Evolutionary conservation across 2,888 invertebrate genomes (phyloP).

Genomic region (Stictocephala bisonia): DNA sequence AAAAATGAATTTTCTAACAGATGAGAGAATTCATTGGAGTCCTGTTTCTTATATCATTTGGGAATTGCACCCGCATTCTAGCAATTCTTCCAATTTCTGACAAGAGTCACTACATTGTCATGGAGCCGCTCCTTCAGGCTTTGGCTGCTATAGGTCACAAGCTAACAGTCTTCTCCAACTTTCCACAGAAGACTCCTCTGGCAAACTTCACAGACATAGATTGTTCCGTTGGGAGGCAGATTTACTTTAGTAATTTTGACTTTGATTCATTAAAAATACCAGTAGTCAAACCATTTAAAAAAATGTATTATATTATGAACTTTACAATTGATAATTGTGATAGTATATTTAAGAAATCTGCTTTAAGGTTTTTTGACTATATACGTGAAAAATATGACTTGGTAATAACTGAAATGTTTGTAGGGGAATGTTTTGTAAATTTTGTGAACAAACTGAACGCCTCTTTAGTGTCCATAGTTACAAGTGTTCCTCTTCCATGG

Average conservation of each 20-base stretch:
- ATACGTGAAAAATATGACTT: conserved; percentile 59
- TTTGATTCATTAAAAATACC: background rate
- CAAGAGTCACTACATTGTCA: conserved; percentile 57
- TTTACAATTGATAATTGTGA: too few relatives aligned
- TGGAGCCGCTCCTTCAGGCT: conserved; percentile 56
- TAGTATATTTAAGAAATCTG: too few relatives aligned
- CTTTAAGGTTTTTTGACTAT: too few relatives aligned
- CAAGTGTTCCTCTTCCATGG: conserved; percentile 54
- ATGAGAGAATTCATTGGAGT: too few relatives aligned
- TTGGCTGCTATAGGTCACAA: conserved; percentile 60
- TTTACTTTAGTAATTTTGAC: background rate
- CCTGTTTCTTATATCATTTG: too few relatives aligned
- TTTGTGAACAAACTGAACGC: conserved; percentile 55
- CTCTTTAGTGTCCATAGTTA: conserved; percentile 51
- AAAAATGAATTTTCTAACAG: too few relatives aligned
- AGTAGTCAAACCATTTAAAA: too few relatives aligned
- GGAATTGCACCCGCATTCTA: conserved; percentile 57
- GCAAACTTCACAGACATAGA: conserved; percentile 58
- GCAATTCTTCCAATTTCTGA: conserved; percentile 57
- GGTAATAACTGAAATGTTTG: conserved; percentile 58
- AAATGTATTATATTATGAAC: too few relatives aligned
- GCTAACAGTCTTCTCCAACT: conserved; percentile 58
- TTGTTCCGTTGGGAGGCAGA: too few relatives aligned
- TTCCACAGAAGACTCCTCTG: conserved; percentile 52
- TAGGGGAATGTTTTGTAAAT: conserved; percentile 58